Evolutionary conservation across 2,888 invertebrate genomes (phyloP).

Genomic region (Celastrina argiolus): DNA sequence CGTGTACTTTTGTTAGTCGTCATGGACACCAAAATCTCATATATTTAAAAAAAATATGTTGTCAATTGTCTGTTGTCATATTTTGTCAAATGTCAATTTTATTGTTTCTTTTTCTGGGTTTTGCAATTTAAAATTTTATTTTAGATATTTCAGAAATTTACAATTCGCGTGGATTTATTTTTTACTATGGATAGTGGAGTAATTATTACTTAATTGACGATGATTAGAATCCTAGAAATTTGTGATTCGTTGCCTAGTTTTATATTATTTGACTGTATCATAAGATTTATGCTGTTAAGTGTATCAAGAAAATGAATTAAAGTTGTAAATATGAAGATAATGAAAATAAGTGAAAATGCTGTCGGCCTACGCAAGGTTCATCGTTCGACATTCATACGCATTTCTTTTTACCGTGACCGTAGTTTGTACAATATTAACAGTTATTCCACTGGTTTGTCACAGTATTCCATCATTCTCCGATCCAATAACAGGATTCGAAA

Average conservation of each 20-base stretch:
- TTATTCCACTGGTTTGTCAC: constrained; percentile 62
- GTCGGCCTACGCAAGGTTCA: constrained; percentile 69
- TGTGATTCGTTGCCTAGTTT: background rate
- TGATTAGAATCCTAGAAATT: background rate
- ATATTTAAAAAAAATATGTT: background rate
- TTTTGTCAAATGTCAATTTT: no score
- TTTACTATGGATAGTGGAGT: background rate
- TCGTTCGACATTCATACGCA: constrained; percentile 69
- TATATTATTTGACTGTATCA: background rate
- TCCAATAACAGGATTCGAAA: constrained; percentile 94
- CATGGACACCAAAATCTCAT: no score
- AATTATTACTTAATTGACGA: background rate
- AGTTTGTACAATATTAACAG: constrained; percentile 60
- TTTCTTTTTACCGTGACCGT: constrained; percentile 59
- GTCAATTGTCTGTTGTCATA: background rate
- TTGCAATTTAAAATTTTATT: background rate
- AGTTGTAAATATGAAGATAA: constrained; percentile 56
- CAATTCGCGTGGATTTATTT: background rate
- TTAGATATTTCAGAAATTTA: background rate
- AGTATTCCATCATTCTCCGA: constrained; percentile 88
- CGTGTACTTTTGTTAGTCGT: no score
- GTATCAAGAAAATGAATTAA: constrained; percentile 47
- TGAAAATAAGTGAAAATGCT: constrained; percentile 59
- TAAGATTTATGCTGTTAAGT: background rate
- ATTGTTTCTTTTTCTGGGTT: background rate